Conservation (phyloP, 2,888 invertebrate genomes). For the Eupithecia centaureata region DNA sequence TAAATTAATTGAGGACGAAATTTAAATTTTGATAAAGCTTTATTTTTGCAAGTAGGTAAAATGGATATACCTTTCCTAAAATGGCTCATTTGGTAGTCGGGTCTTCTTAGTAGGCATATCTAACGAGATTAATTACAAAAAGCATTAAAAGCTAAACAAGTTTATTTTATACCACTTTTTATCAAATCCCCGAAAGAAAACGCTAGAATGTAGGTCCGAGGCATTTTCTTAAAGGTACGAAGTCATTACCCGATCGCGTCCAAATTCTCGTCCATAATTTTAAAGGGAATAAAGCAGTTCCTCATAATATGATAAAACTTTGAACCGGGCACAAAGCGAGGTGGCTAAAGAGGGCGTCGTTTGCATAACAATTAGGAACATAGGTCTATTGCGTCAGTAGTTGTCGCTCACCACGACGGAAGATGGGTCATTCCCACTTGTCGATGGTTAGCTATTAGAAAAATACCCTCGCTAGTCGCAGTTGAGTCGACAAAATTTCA, state of each 20-base stretch:
- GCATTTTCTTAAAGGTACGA: not conserved
- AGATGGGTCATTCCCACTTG: slow-evolving; percentile 3
- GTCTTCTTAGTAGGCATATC: not conserved
- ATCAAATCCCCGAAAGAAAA: not conserved
- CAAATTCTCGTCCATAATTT: not conserved
- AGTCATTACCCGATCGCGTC: not conserved
- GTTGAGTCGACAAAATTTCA: not conserved
- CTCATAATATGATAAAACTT: slow-evolving; percentile 13
- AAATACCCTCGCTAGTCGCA: not conserved
- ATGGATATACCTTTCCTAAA: not conserved
- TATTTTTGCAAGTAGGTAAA: not conserved
- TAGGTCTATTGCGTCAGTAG: slow-evolving; percentile 24
- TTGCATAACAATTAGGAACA: slow-evolving; percentile 42
- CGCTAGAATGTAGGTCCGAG: not conserved
- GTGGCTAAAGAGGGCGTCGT: slow-evolving; percentile 25
- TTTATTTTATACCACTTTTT: not conserved
- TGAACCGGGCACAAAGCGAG: slow-evolving; percentile 12
- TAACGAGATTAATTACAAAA: not conserved
- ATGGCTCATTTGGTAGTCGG: not conserved
- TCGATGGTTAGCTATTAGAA: not conserved
- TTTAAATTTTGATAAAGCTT: not conserved
- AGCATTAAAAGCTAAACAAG: not conserved
- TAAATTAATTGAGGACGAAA: not conserved
- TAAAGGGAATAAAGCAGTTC: not conserved
- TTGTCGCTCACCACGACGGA: slow-evolving; percentile 21